Conservation (phyloP, 2,797 vertebrate species). For the Ataeniobius toweri region DNA sequence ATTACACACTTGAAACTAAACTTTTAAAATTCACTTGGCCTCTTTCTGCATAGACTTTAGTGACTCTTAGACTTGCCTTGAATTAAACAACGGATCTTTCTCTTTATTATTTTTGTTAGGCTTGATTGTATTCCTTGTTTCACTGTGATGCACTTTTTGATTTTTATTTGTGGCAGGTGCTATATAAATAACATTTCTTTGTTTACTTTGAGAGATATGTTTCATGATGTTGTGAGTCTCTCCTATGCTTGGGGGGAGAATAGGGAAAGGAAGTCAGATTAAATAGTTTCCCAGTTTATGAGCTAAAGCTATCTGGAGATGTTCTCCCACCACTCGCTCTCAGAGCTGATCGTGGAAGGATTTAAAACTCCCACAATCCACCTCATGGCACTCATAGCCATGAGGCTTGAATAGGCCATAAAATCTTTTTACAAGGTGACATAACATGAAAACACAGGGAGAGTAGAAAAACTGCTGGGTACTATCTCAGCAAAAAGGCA, state of each 20-base stretch:
- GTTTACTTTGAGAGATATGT: background rate
- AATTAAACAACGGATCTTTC: too few relatives aligned
- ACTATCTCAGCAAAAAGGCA: conserved; percentile 22
- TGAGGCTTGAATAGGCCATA: conserved; percentile 73
- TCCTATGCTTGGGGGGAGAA: background rate
- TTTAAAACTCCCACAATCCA: conserved; percentile 65
- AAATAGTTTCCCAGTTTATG: conserved; percentile 55
- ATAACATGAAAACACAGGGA: conserved; percentile 73
- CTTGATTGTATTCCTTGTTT: too few relatives aligned
- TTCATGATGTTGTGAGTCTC: background rate
- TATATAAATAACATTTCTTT: too few relatives aligned
- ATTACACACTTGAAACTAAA: too few relatives aligned
- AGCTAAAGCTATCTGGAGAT: conserved; percentile 62
- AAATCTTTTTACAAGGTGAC: conserved; percentile 81
- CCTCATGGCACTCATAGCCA: conserved; percentile 51
- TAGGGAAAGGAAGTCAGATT: conserved; percentile 25
- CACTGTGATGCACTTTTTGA: too few relatives aligned
- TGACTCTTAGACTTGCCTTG: too few relatives aligned
- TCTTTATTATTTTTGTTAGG: too few relatives aligned
- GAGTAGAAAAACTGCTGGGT: conserved; percentile 51
- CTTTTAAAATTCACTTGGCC: too few relatives aligned
- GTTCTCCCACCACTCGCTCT: conserved; percentile 64
- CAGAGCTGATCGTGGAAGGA: conserved; percentile 60
- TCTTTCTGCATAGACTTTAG: too few relatives aligned
- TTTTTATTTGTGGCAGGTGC: too few relatives aligned